Evolutionary conservation across 2,797 vertebrate genomes (phyloP), one percentile per base, ranked within the genome.

Genomic region (Ispidina picta): DNA sequence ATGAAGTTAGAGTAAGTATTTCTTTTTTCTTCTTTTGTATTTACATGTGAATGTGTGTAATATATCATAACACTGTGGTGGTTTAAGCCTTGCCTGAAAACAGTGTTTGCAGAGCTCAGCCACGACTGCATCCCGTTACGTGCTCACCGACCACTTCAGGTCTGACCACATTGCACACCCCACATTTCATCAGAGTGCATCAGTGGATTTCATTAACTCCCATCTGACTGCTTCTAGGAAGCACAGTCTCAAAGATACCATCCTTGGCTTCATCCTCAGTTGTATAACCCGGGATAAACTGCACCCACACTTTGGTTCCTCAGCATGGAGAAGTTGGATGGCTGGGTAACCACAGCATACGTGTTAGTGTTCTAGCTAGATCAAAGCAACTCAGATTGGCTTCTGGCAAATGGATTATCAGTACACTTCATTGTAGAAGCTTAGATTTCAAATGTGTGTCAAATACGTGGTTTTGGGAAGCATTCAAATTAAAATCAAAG

Each of bases 1-100:
- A 99, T 97, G 99, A 99, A 99, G 99, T 99, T 97, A 98, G 99
- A 98, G 99, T 99, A 97, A 99, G 99, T 97, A 97, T 78, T 44
- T 73, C 1, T 78, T 62, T 41, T n/a, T 81, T 39, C 37, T 39
- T 39, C 37, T 39, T 17, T 66, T 71, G 6, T 51, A 17, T 54
- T 58, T 80, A 4, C 52, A 2, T 63, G 20, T 88, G 28, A 55
- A 58, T 43, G 21, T 37, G 2, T 86, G 28, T 48, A 18, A 55
- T 37, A 9, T 6, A 11, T 28, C 33, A 12, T 23, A 33, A 20
- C 17, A 49, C 8, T 74, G 0, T 19, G 20, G 11, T 35, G 14
- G 21, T 59, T 72, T 65, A 43, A 80, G 21, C 66, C 51, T 81
- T 86, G 46, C 41, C 35, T 91, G 60, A 25, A 31, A 68, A 52